These are phyloP conservation scores for Drosophila nikananu DNA, from an alignment of 1,140 invertebrate genomes.

Conservation along the genomic window DNA sequence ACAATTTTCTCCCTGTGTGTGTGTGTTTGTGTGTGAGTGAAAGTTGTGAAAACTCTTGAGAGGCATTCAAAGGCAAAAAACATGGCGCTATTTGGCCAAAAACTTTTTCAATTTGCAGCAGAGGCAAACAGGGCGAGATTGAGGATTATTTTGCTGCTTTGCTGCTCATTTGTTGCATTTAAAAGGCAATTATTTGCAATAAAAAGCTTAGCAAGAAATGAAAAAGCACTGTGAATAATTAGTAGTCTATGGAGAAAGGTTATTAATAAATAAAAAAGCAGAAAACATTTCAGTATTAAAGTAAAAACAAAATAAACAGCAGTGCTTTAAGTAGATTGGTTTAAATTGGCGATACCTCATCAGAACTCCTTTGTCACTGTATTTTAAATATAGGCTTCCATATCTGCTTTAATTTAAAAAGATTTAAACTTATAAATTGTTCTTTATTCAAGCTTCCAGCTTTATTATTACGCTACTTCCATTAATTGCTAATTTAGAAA, in stretches of 20 bases:
- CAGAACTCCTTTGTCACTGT: no score
- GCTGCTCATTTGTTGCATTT: slow-evolving; percentile 63
- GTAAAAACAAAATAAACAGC: no score
- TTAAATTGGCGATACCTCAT: no score
- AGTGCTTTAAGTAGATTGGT: no score
- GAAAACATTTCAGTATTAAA: background rate
- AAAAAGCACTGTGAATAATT: background rate
- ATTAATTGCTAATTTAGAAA: background rate
- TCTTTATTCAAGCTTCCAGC: no score
- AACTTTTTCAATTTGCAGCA: slow-evolving; percentile 76
- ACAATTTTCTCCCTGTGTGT: slow-evolving; percentile 49
- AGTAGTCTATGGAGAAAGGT: background rate
- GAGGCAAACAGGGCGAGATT: background rate
- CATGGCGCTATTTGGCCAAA: slow-evolving; percentile 39
- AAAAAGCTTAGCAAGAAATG: slow-evolving; percentile 9
- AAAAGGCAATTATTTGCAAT: slow-evolving; percentile 68
- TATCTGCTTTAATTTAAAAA: no score
- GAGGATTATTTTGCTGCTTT: slow-evolving; percentile 15
- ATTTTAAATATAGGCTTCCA: no score
- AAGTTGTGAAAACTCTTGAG: slow-evolving; percentile 55
- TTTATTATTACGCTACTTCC: no score
- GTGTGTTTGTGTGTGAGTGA: slow-evolving; percentile 25
- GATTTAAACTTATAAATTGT: no score
- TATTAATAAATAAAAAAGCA: background rate
- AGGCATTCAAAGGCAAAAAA: slow-evolving; percentile 44